phyloP scores from a whole-genome alignment of 2,113 vertebrate genomes.

The Climacteris rufus region DNA sequence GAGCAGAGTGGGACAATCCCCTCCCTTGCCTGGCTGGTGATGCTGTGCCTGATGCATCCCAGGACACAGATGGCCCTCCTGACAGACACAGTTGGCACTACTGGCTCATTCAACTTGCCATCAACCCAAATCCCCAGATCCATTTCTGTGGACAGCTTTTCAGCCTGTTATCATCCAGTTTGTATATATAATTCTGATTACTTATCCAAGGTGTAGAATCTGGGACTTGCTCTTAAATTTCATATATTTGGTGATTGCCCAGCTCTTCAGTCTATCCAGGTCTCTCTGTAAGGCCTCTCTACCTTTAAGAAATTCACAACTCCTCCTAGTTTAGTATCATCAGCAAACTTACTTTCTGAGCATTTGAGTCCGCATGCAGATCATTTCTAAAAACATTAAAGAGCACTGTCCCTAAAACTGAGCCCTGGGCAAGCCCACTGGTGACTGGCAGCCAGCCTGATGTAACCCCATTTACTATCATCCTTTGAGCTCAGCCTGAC shows the following conservation, averaged over 20 bases:
- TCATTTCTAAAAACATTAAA: background rate
- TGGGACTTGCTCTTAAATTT: background rate
- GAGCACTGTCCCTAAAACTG: background rate
- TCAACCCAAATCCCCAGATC: rapidly evolving
- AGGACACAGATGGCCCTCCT: rapidly evolving
- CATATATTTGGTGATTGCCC: background rate
- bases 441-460: background rate
- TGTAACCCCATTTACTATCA: background rate
- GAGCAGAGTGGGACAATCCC: background rate
- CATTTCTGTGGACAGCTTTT: background rate
- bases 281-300: background rate
- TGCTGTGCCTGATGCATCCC: background rate
- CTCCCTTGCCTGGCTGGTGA: rapidly evolving
- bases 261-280: background rate
- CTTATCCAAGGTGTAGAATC: background rate
- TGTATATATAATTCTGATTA: background rate
- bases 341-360: background rate
- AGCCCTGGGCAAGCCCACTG: background rate
- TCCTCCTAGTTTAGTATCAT: background rate
- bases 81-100: no score
- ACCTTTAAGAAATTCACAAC: background rate
- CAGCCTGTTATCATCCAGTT: background rate
- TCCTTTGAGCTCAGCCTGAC: background rate
- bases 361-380: no score
- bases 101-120: background rate